Percentiles rank a stretch among this genome's conserved stretches.
Conservation (phyloP, 2,113 vertebrate species). For the Lophius piscatorius region DNA sequence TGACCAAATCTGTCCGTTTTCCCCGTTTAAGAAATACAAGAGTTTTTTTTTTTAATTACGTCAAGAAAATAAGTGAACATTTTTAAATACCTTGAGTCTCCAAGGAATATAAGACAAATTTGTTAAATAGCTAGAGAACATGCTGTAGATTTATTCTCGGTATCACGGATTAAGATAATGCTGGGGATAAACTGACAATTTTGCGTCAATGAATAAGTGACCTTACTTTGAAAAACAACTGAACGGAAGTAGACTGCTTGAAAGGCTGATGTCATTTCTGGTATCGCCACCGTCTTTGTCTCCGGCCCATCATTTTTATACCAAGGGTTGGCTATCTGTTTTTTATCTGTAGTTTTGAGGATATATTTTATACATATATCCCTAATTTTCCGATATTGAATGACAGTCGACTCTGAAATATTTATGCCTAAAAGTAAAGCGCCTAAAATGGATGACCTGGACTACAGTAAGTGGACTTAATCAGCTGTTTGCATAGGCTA, state of each 20-base stretch:
- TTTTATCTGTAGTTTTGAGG: constrained; percentile 65
- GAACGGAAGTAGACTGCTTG: constrained; percentile 50
- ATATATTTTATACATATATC: constrained; percentile 83
- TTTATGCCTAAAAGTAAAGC: constrained; percentile 88
- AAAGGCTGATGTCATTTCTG: constrained; percentile 64
- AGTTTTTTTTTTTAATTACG: too few relatives aligned
- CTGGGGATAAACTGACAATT: not conserved
- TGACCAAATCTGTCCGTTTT: too few relatives aligned
- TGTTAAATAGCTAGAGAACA: too few relatives aligned
- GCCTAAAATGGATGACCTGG: constrained; percentile 86
- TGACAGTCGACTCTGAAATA: constrained; percentile 85
- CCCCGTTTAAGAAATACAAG: too few relatives aligned
- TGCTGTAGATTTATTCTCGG: too few relatives aligned
- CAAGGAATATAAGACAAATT: too few relatives aligned
- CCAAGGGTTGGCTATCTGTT: constrained; percentile 49
- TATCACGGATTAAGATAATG: too few relatives aligned
- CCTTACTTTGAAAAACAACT: constrained; percentile 48
- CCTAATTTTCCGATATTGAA: constrained; percentile 78
- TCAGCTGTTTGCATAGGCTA: constrained; percentile 22
- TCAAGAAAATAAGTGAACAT: too few relatives aligned
- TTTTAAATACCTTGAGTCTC: too few relatives aligned
- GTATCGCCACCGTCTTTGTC: constrained; percentile 82
- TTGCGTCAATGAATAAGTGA: not conserved
- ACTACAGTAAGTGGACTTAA: constrained; percentile 81
- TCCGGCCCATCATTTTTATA: constrained; percentile 67